These are phyloP conservation scores for Oppia nitens DNA, from an alignment of 1,140 invertebrate species.

Conservation along the genomic window DNA sequence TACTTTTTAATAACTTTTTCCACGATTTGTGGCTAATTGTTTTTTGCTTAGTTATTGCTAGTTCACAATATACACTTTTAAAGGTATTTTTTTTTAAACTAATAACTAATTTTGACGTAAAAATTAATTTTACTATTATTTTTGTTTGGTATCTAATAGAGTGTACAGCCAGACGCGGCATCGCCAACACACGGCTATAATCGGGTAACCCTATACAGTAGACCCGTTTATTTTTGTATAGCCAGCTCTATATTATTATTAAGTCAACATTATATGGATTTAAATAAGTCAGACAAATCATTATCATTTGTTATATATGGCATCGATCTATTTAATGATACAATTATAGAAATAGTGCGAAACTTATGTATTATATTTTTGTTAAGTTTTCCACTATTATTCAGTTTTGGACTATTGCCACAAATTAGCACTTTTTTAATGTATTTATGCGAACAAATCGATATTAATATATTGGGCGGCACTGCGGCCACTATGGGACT, in stretches of 20 bases:
- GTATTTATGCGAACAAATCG: conserved; percentile 79
- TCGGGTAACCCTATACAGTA: conserved; percentile 56
- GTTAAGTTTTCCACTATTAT: conserved; percentile 76
- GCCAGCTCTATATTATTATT: conserved; percentile 35
- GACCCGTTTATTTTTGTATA: conserved; percentile 88
- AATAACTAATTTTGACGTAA: background rate
- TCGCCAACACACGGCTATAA: conserved; percentile 96
- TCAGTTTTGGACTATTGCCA: conserved; percentile 82
- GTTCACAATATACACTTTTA: conserved; percentile 89
- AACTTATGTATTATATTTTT: conserved; percentile 45
- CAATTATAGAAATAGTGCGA: conserved; percentile 13
- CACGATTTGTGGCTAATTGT: conserved; percentile 79
- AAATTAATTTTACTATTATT: conserved; percentile 12
- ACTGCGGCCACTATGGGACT: conserved; percentile 75
- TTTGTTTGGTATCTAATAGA: conserved; percentile 36
- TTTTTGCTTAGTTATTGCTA: conserved; percentile 90
- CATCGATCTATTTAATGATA: conserved; percentile 11
- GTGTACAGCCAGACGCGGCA: conserved; percentile 94
- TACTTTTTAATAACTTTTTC: conserved; percentile 71
- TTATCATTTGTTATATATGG: conserved; percentile 10
- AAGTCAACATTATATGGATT: background rate
- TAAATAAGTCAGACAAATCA: background rate
- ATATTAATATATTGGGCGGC: conserved; percentile 94
- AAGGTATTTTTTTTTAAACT: conserved; percentile 37
- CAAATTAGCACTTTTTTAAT: conserved; percentile 92